Evolutionary conservation across 2,888 invertebrate genomes (phyloP).

Genomic region (Lamellibrachia columna): DNA sequence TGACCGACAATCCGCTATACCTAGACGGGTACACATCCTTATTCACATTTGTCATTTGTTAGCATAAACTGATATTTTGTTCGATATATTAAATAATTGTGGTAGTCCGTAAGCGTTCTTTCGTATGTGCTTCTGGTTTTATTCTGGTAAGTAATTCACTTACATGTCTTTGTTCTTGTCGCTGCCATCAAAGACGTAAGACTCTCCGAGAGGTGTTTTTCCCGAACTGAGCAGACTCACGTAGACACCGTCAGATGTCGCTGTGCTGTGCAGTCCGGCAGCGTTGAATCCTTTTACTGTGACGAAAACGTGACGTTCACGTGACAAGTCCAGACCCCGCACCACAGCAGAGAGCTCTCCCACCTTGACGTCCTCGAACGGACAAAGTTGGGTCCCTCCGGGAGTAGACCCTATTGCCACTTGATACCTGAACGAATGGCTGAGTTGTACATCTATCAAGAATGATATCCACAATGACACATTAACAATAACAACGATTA

Average conservation of each 20-base stretch:
- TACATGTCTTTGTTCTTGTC: not conserved
- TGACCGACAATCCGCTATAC: no score
- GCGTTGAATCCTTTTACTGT: slow-evolving; percentile 45
- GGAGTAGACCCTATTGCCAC: slow-evolving; percentile 26
- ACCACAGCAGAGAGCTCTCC: not conserved
- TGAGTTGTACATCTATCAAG: not conserved
- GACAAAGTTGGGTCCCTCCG: slow-evolving; percentile 30
- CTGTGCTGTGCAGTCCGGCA: slow-evolving; percentile 44
- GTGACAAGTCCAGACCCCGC: slow-evolving; percentile 19
- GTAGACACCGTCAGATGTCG: slow-evolving; percentile 43
- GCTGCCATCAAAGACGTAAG: slow-evolving; percentile 22
- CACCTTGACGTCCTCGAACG: slow-evolving; percentile 19
- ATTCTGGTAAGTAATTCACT: not conserved
- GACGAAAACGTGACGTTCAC: slow-evolving; percentile 38
- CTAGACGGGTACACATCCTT: no score
- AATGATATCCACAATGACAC: no score
- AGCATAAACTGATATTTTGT: no score
- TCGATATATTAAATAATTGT: not conserved
- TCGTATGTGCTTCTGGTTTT: not conserved
- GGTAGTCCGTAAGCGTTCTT: no score
- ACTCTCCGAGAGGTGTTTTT: not conserved
- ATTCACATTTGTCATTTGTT: no score
- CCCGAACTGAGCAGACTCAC: slow-evolving; percentile 41
- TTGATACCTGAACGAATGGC: not conserved
- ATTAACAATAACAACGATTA: no score